Percentiles rank a stretch among this genome's conserved stretches.
phyloP scores from a whole-genome alignment of 1,140 invertebrate species.

The Brachystomella parvula region DNA sequence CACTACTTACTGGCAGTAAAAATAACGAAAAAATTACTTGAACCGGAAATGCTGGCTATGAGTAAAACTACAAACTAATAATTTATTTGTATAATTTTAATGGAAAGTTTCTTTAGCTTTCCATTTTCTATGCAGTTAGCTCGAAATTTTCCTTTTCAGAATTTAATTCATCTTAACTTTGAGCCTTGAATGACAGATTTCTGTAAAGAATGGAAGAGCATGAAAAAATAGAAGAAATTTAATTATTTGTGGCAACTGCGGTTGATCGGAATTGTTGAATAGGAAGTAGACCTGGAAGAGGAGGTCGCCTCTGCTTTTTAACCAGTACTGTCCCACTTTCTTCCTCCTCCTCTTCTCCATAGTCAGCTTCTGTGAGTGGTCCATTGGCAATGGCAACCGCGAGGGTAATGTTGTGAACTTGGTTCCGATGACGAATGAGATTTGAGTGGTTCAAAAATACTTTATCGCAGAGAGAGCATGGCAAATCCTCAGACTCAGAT shows the following conservation, averaged over 20 bases:
- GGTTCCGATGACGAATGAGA: constrained; percentile 25
- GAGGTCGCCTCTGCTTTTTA: not conserved
- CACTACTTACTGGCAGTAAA: too few species aligned
- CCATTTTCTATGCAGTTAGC: too few species aligned
- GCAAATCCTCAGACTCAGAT: constrained; percentile 8
- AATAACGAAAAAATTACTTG: too few species aligned
- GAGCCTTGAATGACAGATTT: too few species aligned
- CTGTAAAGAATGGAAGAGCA: not conserved
- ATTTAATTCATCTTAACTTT: too few species aligned
- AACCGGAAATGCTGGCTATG: too few species aligned
- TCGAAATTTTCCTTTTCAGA: too few species aligned
- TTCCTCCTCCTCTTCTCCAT: not conserved
- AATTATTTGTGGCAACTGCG: not conserved
- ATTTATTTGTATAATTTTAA: too few species aligned
- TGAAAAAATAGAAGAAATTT: not conserved
- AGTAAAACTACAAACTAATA: too few species aligned
- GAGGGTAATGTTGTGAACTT: constrained; percentile 17
- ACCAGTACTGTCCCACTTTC: not conserved
- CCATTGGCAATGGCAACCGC: not conserved
- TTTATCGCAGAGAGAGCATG: constrained; percentile 35
- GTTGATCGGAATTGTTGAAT: not conserved
- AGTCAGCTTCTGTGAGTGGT: too few species aligned
- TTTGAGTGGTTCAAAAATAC: constrained; percentile 21
- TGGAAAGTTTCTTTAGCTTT: too few species aligned
- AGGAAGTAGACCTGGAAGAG: not conserved